Evolutionary conservation across 2,888 invertebrate genomes (phyloP).

Genomic region (Panzeria rudis): DNA sequence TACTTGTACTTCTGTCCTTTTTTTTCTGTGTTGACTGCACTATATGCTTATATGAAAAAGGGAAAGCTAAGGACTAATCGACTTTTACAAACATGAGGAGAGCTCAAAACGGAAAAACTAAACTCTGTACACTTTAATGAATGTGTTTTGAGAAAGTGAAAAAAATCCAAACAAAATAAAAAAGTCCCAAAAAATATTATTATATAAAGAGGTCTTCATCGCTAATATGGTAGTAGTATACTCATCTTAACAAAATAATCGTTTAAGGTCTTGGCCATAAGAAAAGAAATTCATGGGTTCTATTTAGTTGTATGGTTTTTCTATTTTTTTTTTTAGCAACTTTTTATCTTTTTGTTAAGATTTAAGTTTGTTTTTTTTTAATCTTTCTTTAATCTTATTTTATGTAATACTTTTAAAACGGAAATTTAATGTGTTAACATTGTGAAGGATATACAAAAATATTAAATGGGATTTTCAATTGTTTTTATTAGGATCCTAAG

Average conservation of each 20-base stretch:
- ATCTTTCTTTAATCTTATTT: conserved; percentile 34
- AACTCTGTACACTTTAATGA: conserved; percentile 49
- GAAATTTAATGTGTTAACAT: conserved; percentile 62
- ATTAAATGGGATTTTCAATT: conserved; percentile 51
- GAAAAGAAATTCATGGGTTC: conserved; percentile 35
- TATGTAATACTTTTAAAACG: conserved; percentile 47
- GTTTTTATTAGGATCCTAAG: conserved; percentile 41
- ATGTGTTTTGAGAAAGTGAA: conserved; percentile 17
- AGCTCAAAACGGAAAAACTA: background rate
- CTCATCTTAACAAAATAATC: conserved; percentile 24
- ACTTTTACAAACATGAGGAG: conserved; percentile 11
- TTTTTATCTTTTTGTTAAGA: background rate
- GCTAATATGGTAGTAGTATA: background rate
- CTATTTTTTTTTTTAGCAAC: background rate
- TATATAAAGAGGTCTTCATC: conserved; percentile 25
- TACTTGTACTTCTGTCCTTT: background rate
- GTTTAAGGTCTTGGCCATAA: conserved; percentile 15
- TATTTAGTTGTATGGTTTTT: conserved; percentile 4
- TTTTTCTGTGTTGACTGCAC: background rate
- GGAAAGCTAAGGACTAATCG: conserved; percentile 7
- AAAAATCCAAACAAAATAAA: background rate
- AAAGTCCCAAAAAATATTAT: background rate
- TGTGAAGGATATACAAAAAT: conserved; percentile 31
- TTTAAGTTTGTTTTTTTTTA: conserved; percentile 41
- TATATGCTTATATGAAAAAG: conserved; percentile 16